A percentile compares a stretch with the other conserved stretches of the same genome.
Evolutionary conservation across 2,113 vertebrate genomes (phyloP).

Genomic region (Anoura caudifer): DNA sequence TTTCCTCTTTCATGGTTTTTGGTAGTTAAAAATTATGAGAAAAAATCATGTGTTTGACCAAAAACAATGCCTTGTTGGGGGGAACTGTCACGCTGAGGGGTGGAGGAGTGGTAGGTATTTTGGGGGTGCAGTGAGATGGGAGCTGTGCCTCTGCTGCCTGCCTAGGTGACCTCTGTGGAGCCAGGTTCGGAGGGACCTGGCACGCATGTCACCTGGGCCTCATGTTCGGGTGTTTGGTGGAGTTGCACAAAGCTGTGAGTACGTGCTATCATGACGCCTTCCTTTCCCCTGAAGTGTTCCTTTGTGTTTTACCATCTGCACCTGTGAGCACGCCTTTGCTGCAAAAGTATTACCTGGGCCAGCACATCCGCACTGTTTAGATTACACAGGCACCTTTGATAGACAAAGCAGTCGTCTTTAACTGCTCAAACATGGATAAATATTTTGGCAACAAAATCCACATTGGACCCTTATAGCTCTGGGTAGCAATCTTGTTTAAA

Average conservation of each 20-base stretch:
- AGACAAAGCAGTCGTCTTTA: background rate
- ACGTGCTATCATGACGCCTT: conserved; percentile 25
- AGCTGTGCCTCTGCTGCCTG: background rate
- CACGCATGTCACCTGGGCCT: background rate
- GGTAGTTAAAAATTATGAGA: too few relatives aligned
- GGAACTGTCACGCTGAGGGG: background rate
- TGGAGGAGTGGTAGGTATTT: background rate
- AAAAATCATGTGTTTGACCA: conserved; percentile 8
- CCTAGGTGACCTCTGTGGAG: background rate
- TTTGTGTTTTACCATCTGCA: conserved; percentile 61
- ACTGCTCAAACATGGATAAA: background rate
- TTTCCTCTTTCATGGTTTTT: background rate
- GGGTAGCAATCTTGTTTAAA: conserved; percentile 9
- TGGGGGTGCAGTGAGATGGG: background rate
- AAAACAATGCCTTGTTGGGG: background rate
- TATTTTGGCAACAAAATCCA: background rate
- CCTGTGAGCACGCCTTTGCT: conserved; percentile 57
- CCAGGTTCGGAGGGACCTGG: background rate
- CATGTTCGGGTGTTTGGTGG: background rate
- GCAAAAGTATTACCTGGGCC: conserved; percentile 41
- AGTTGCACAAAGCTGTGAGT: background rate
- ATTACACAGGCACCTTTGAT: background rate
- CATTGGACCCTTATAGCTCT: background rate
- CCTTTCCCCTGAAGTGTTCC: conserved; percentile 63
- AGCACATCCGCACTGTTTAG: background rate